These are phyloP conservation scores for Pseudorhombus dupliciocellatus DNA, from an alignment of 2,113 vertebrate genomes.

Conservation along the genomic window DNA sequence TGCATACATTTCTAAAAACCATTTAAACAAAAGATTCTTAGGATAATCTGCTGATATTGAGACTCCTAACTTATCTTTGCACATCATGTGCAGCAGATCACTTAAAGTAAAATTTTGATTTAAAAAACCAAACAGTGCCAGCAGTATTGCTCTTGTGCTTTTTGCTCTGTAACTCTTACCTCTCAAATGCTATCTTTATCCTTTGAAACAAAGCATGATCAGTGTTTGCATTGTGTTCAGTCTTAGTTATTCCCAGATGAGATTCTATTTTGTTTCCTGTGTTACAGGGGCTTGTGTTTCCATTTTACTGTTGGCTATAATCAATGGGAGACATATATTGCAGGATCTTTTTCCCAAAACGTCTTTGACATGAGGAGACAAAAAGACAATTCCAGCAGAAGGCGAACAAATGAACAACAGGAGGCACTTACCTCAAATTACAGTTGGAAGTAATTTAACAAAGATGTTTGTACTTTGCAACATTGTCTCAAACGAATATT, in stretches of 20 bases:
- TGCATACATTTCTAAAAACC: neutral
- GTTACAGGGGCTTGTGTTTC: constrained; percentile 80
- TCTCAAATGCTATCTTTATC: constrained; percentile 84
- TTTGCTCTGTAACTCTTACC: constrained; percentile 89
- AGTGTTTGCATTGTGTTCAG: constrained; percentile 90
- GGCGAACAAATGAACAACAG: constrained; percentile 14
- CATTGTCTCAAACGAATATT: constrained; percentile 44
- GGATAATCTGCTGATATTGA: neutral
- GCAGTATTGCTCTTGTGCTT: constrained; percentile 90
- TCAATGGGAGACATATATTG: constrained; percentile 36
- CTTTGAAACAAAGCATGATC: constrained; percentile 91
- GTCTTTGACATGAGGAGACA: constrained; percentile 16
- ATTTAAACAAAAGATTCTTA: too few species aligned
- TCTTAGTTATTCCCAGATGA: constrained; percentile 89
- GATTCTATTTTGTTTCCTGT: constrained; percentile 96
- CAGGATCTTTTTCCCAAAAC: constrained; percentile 26
- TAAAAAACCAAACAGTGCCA: constrained; percentile 85
- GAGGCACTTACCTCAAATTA: constrained; percentile 29
- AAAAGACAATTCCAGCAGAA: constrained; percentile 3
- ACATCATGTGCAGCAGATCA: constrained; percentile 7
- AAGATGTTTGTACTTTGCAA: constrained; percentile 14
- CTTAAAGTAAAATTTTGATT: constrained; percentile 8
- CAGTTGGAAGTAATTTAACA: constrained; percentile 35
- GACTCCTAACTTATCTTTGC: neutral
- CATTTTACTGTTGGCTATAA: constrained; percentile 52